These are phyloP conservation scores for Nomia melanderi DNA, from an alignment of 1,140 invertebrate genomes.

Conservation along the genomic window DNA sequence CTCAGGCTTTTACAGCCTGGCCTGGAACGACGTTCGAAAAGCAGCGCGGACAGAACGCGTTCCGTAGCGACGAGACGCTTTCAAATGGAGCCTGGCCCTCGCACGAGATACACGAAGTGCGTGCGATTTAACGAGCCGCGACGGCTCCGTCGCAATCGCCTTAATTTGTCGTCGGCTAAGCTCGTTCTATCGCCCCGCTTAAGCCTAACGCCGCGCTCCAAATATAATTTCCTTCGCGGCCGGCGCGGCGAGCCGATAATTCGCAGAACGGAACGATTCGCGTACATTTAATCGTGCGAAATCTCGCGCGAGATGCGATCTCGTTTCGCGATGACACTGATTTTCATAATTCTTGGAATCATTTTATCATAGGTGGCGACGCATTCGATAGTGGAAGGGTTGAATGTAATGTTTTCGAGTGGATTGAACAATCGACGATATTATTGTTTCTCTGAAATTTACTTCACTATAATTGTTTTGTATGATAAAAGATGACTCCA, in stretches of 20 bases:
- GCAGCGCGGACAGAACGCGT: too few species aligned
- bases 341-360: background rate
- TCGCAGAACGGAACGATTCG: conserved; percentile 14
- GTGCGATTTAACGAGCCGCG: conserved; percentile 57
- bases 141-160: conserved; percentile 52
- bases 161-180: conserved; percentile 55
- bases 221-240: conserved; percentile 52
- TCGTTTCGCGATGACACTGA: too few species aligned
- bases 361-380: too few species aligned
- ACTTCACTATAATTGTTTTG: too few species aligned
- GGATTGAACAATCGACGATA: too few species aligned
- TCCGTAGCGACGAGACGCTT: conserved; percentile 4
- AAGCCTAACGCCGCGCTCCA: conserved; percentile 32
- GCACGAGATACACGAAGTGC: conserved; percentile 42
- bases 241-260: conserved; percentile 5
- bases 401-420: too few species aligned
- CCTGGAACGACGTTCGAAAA: too few species aligned
- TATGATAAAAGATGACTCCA: too few species aligned
- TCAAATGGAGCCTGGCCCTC: conserved; percentile 18
- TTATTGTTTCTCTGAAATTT: too few species aligned
- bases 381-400: too few species aligned
- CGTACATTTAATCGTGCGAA: background rate
- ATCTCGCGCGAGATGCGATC: background rate
- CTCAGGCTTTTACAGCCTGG: too few species aligned
- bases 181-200: conserved; percentile 34